Conservation (phyloP, 1,140 invertebrate species). For the Procambarus clarkii region DNA sequence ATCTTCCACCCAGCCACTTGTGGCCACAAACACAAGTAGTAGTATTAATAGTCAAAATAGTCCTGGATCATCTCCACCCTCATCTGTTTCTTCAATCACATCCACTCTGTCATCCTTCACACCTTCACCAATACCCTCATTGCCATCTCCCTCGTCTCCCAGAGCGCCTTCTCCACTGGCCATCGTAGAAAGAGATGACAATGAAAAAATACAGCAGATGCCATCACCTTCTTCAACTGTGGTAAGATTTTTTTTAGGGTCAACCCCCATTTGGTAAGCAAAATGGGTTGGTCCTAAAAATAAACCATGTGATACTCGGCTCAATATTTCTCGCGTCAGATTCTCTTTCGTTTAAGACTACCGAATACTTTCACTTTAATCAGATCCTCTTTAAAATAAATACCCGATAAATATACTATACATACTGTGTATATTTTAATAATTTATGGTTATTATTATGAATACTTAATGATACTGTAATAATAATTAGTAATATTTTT, state of each 20-base stretch:
- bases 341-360: too few relatives aligned
- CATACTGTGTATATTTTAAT: too few relatives aligned
- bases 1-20: background rate
- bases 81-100: slow-evolving; percentile 40
- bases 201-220: background rate
- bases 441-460: too few relatives aligned
- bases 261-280: too few relatives aligned
- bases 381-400: too few relatives aligned
- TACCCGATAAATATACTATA: too few relatives aligned
- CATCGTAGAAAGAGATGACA: slow-evolving; percentile 39
- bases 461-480: too few relatives aligned
- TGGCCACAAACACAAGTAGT: background rate
- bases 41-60: background rate
- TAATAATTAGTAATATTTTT: too few relatives aligned
- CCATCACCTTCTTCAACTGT: slow-evolving; percentile 12
- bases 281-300: too few relatives aligned
- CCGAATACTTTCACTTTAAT: too few relatives aligned
- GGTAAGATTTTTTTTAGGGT: slow-evolving; percentile 1
- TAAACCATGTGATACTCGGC: too few relatives aligned
- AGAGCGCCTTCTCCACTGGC: slow-evolving; percentile 7
- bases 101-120: slow-evolving; percentile 21
- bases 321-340: too few relatives aligned
- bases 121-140: slow-evolving; percentile 10
- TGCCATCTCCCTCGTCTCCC: slow-evolving; percentile 23
- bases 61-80: slow-evolving; percentile 21